Evolutionary conservation across 1,140 invertebrate genomes (phyloP), one percentile per base, ranked within the genome.

Genomic region (Scylla paramamosain): DNA sequence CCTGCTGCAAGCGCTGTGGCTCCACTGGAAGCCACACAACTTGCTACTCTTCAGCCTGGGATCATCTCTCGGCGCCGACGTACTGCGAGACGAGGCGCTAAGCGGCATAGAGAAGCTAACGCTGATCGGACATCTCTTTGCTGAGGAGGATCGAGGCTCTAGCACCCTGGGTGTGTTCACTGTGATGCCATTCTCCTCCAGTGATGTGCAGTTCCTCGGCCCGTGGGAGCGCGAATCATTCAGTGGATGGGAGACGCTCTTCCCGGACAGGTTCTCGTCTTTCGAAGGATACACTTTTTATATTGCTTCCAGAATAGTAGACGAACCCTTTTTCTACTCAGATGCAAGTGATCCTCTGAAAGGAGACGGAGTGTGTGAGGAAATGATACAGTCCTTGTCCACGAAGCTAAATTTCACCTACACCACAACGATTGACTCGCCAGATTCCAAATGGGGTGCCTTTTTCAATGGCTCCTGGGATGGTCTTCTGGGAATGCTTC

Each of bases 41-140:
- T 46, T 91, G 39, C 28, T 91, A 46, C 52, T 91, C 28, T 77
- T 91, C 48, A 91, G 48, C 90, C 28, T 91, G 90, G 90, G 48
- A n/a, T 46, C 87, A n/a, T 29, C n/a, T n/a, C 20, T 12, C 29
- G 48, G 10, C 90, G 7, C 90, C 52, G 32, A 28, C 16, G 67
- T 77, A 14, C 90, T 91, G 39, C 52, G 6, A 29, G 0, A 91
- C 39, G 90, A 91, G 8, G 90, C 20, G 4, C 28, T 91, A 12
- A 91, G 7, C 48, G 28, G 29, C 2, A 46, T 91, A 0, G 48
- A 67, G 52, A 91, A 32, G 28, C n/a, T 91, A n/a, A 46, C 59
- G 4, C 48, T 91, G 8, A 91, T 91, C 16, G 20, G 52, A 25
- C 1, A 45, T 4, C 39, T 89, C 25, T 4, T 14, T 7, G n/a